Conservation (phyloP, 2,797 vertebrate species). For the Hemitrygon akajei region DNA sequence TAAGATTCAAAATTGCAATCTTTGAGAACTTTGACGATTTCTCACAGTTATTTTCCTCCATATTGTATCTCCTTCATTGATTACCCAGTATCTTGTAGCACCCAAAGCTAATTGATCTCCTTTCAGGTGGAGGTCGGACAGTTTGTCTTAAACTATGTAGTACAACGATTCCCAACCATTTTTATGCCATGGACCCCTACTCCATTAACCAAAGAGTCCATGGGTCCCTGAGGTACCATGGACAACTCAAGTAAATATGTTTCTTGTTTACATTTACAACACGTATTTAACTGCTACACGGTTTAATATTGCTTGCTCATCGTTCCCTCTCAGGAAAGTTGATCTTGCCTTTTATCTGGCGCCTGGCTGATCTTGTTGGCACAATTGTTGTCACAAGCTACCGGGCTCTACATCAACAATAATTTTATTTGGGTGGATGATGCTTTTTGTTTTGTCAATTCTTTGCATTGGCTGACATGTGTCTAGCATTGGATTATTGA, state of each 20-base stretch:
- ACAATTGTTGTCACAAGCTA: neutral
- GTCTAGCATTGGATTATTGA: neutral
- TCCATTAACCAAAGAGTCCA: too few species aligned
- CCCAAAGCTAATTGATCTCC: neutral
- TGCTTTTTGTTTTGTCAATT: neutral
- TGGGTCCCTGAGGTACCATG: too few species aligned
- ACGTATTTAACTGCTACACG: neutral
- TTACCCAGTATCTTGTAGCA: neutral
- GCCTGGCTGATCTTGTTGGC: neutral
- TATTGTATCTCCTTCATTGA: neutral
- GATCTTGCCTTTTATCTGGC: neutral
- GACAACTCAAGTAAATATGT: neutral
- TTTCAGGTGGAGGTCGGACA: neutral
- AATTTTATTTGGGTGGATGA: neutral
- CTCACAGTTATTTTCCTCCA: too few species aligned
- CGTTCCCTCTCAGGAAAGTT: neutral
- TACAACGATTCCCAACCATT: neutral
- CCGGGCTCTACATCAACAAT: neutral
- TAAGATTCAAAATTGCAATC: too few species aligned
- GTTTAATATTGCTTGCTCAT: neutral
- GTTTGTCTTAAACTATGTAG: neutral
- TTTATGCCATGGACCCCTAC: too few species aligned
- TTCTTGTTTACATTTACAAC: neutral
- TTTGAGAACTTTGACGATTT: neutral
- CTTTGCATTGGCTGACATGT: neutral